Evolutionary conservation across 2,797 vertebrate species (phyloP), one percentile per base, ranked within the genome.

Genomic region (Chaunax sp.): DNA sequence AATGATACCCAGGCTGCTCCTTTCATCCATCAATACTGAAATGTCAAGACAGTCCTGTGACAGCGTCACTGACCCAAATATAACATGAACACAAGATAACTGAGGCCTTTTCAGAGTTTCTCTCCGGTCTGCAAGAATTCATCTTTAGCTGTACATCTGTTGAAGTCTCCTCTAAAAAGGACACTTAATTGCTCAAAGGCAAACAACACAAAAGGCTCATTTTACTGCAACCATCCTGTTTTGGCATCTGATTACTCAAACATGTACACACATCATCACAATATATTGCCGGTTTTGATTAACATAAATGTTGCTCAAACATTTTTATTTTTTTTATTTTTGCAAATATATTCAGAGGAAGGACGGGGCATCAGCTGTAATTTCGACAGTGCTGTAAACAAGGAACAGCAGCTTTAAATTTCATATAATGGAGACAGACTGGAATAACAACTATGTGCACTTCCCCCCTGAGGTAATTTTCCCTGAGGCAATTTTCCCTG

Each of bases 351-450:
- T 81, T 81, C 47, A 33, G n/a, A 78, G 70, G 57, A 72, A 46
- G 64, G 51, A 56, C 53, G 7, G 68, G 44, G 69, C 54, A 55
- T 67, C 80, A 73, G 81, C 58, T 83, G 69, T 60, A 63, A 71
- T 67, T 72, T 72, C 78, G 73, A 89, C 71, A 72, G 67, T 38
- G 69, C 73, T 72, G 72, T 87, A 89, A 90, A 90, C 82, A 84
- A 78, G 62, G 77, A 52, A 66, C 44, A 75, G 61, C 81, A 54
- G 64, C 81, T 86, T 82, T 74, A 80, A 86, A 85, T 85, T 82
- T 87, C 69, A 62, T 49, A 86, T 85, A 80, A 89, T 83, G 71
- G 79, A 84, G 72, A 75, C 72, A 56, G 75, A 76, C 77, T 81
- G 73, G 67, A 82, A 76, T 70, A 85, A 82, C 74, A 82, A 85